A percentile compares a stretch with the other conserved stretches of the same genome.
Evolutionary conservation across 1,140 invertebrate genomes (phyloP).

Genomic region (Orussus abietinus): DNA sequence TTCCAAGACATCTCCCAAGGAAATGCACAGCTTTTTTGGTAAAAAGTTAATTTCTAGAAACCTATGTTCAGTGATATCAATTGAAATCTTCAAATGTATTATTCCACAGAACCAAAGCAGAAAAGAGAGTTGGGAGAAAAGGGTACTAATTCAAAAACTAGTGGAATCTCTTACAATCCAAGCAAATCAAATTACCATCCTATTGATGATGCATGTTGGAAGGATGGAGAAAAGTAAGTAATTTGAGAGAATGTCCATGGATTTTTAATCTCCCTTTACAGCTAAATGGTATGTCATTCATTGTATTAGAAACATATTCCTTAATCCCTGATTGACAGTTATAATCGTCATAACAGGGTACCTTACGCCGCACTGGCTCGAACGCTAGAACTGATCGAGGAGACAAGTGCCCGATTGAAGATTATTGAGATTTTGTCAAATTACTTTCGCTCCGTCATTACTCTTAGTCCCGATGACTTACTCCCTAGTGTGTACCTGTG

Average conservation of each 20-base stretch:
- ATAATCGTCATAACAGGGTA: slow-evolving; percentile 66
- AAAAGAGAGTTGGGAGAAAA: slow-evolving; percentile 1
- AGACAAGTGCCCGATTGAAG: slow-evolving; percentile 82
- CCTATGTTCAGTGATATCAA: slow-evolving; percentile 1
- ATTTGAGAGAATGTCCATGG: no score
- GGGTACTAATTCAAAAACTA: not conserved
- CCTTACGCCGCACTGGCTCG: slow-evolving; percentile 90
- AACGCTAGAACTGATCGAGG: slow-evolving; percentile 90
- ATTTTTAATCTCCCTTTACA: no score
- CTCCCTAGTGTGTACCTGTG: slow-evolving; percentile 90
- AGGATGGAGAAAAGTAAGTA: slow-evolving; percentile 65
- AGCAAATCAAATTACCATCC: slow-evolving; percentile 78
- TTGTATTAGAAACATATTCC: no score
- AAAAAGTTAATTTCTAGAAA: slow-evolving; percentile 2
- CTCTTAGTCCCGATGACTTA: slow-evolving; percentile 83
- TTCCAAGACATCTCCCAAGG: slow-evolving; percentile 15
- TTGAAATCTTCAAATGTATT: slow-evolving; percentile 1
- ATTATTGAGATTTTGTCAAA: slow-evolving; percentile 93
- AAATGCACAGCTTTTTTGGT: slow-evolving; percentile 27
- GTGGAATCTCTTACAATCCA: slow-evolving; percentile 69
- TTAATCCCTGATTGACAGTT: no score
- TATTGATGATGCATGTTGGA: slow-evolving; percentile 87
- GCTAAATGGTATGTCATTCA: slow-evolving; percentile 5
- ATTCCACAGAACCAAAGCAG: not conserved
- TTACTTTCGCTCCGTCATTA: slow-evolving; percentile 90